These are phyloP conservation scores for Zygothrica quintamaculata DNA, from an alignment of 2,888 invertebrate species.

Conservation along the genomic window DNA sequence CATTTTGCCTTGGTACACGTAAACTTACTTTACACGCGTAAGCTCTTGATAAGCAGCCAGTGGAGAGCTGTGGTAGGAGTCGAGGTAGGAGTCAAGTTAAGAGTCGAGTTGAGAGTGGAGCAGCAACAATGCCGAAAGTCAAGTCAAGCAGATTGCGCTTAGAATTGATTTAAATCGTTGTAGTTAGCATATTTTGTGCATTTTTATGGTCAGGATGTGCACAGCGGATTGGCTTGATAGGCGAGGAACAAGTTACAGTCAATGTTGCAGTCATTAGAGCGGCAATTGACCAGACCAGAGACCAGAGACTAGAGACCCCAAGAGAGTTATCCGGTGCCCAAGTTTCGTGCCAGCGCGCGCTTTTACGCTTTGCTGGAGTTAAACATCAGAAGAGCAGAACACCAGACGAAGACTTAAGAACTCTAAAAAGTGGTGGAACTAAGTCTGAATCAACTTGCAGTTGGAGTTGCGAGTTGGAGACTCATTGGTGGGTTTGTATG, in stretches of 20 bases:
- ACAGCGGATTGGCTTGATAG: conserved; percentile 40
- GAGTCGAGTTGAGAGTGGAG: conserved; percentile 1
- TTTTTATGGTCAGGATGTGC: conserved; percentile 55
- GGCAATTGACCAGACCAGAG: conserved; percentile 48
- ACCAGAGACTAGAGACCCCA: not conserved
- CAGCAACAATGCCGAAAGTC: conserved; percentile 27
- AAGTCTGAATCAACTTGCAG: not conserved
- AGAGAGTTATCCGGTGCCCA: conserved; percentile 20
- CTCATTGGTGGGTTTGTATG: conserved; percentile 6
- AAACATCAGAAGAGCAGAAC: too few species aligned
- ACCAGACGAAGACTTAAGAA: conserved; percentile 5
- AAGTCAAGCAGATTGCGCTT: conserved; percentile 46
- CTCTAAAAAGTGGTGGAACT: not conserved
- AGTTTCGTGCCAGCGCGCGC: conserved; percentile 60
- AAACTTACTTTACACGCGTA: conserved; percentile 79
- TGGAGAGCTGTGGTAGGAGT: not conserved
- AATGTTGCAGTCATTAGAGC: conserved; percentile 68
- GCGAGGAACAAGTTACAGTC: conserved; percentile 7
- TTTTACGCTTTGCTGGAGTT: conserved; percentile 66
- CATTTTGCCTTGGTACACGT: conserved; percentile 78
- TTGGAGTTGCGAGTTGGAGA: conserved; percentile 6
- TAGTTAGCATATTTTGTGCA: conserved; percentile 68
- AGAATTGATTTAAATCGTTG: conserved; percentile 78
- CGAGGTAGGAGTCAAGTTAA: conserved; percentile 1
- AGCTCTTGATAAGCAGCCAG: conserved; percentile 58